phyloP scores from a whole-genome alignment of 1,140 invertebrate species.

The Nixonia krombeini region DNA sequence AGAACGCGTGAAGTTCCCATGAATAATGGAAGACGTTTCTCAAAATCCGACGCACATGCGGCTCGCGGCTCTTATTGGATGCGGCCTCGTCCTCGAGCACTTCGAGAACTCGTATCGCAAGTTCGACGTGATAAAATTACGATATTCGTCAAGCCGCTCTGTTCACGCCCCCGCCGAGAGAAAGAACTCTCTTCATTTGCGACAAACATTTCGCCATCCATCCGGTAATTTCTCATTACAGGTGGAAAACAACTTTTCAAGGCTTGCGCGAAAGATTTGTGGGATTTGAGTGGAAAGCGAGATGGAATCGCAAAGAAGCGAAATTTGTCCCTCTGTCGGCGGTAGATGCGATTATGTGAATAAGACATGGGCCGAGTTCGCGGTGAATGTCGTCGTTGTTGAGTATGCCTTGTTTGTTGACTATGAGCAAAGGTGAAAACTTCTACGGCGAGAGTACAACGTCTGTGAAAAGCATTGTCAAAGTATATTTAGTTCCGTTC shows the following conservation, averaged over 20 bases:
- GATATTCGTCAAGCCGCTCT: slow-evolving; percentile 30
- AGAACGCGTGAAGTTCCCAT: slow-evolving; percentile 53
- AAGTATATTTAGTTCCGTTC: slow-evolving; percentile 60
- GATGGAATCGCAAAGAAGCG: too few species aligned
- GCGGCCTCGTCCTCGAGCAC: slow-evolving; percentile 19
- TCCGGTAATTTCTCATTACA: not conserved
- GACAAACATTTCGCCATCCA: not conserved
- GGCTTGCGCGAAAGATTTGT: too few species aligned
- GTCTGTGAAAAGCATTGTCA: slow-evolving; percentile 53
- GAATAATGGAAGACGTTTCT: slow-evolving; percentile 67
- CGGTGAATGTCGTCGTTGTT: too few species aligned
- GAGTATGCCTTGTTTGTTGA: slow-evolving; percentile 13
- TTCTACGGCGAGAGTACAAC: slow-evolving; percentile 22
- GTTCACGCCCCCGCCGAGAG: slow-evolving; percentile 1
- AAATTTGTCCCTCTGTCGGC: too few species aligned
- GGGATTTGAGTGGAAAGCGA: too few species aligned
- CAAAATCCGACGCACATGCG: slow-evolving; percentile 54
- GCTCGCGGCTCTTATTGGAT: slow-evolving; percentile 32
- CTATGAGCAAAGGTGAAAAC: slow-evolving; percentile 19
- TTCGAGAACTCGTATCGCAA: slow-evolving; percentile 49
- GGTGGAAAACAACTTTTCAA: not conserved
- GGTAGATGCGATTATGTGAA: too few species aligned
- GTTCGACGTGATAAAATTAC: slow-evolving; percentile 53
- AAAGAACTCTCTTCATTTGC: slow-evolving; percentile 3
- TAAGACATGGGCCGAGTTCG: too few species aligned